Base-by-base conservation (phyloP, 2,888 invertebrate species). In the Melanophora roralis region DNA sequence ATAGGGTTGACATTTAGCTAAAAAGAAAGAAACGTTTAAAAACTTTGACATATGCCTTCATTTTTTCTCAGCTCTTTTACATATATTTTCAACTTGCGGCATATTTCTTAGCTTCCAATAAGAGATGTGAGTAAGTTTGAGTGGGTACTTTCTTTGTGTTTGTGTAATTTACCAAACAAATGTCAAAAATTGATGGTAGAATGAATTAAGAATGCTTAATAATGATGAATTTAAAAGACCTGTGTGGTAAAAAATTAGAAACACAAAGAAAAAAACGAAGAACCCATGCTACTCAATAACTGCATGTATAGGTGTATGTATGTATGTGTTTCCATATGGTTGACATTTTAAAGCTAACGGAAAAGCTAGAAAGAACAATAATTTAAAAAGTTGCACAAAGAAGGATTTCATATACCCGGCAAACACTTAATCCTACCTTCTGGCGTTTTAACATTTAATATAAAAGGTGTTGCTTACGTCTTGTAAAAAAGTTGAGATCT, bases 231-330 rank as follows among this genome's bases (percentile, higher is more conserved):
- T 68, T 19, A 51, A 59, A 76, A 72, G 62, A 76, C 67, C 53
- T 80, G 36, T 67, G 68, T 64, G 64, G 67, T 64, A 76, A 76
- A 72, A 79, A 79, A 79, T 80, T 80, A 36, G 45, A 34, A 57
- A 59, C 27, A 36, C 59, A 60, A 36, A 27, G 27, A 3, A 27
- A 6, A 3, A 27, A 6, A 6, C 3, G 6, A 27, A 27, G 27
- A 27, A 27, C 3, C 27, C 27, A 27, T 6, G 3, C 6, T 27
- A 5, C 4, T 27, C 3, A 27, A 3, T 27, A 3, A 27, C 6
- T 3, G 27, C 27, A 6, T 5, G 27, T 27, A 27, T 6, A 6
- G 3, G 27, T 5, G 27, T 27, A 27, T 6, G 27, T 27, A 27
- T 27, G 27, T 27, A 6, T 3, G 27, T 27, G n/a, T n/a, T n/a